Percentiles rank a stretch among this genome's conserved stretches.
These are phyloP conservation scores for Rhopalosiphum maidis DNA, from an alignment of 1,140 invertebrate species.

Conservation along the genomic window DNA sequence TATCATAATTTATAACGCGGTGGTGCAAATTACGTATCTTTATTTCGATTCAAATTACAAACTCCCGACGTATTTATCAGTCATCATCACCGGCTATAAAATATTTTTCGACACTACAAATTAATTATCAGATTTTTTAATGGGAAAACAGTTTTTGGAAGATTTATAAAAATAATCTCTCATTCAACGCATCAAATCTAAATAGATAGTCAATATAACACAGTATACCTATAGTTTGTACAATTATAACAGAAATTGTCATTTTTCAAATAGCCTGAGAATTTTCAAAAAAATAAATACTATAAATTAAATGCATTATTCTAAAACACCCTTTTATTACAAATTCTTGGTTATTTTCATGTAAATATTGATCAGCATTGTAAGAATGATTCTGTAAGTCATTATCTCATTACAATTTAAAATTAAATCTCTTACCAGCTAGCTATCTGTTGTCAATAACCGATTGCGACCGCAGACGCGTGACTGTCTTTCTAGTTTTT, in stretches of 20 bases:
- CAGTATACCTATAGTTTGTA: neutral
- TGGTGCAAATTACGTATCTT: too few species aligned
- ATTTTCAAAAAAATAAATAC: neutral
- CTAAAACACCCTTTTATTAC: neutral
- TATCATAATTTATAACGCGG: neutral
- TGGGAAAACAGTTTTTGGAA: too few species aligned
- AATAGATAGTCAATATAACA: too few species aligned
- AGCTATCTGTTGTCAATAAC: too few species aligned
- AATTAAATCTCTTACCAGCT: neutral
- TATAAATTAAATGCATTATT: neutral
- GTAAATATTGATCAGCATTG: neutral
- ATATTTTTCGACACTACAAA: neutral
- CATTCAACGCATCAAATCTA: too few species aligned
- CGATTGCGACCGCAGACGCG: too few species aligned
- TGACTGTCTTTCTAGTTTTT: neutral
- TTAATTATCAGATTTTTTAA: too few species aligned
- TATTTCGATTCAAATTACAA: too few species aligned
- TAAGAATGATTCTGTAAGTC: neutral
- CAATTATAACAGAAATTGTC: neutral
- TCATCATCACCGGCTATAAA: neutral
- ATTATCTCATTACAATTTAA: neutral
- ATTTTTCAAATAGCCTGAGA: neutral
- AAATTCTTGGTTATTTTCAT: neutral
- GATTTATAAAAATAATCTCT: too few species aligned
- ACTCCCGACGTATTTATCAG: neutral